Base-by-base conservation (phyloP, 2,797 vertebrate species). In the Periophthalmus magnuspinnatus region DNA sequence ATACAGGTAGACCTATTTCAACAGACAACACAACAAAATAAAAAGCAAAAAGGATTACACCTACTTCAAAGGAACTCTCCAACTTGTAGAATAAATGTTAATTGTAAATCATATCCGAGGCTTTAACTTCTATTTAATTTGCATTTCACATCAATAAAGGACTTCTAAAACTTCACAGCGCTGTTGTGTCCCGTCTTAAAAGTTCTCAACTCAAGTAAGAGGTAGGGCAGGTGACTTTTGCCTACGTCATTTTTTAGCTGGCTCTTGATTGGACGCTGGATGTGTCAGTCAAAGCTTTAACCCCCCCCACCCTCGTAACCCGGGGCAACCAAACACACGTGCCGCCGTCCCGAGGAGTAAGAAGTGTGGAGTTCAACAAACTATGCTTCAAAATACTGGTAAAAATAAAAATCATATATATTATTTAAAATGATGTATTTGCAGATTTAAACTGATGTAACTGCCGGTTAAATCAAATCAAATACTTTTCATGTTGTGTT, bases 281-380 rank as follows among this genome's bases (percentile, higher is more conserved):
- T 0, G 11, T 70, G 85, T 82, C 85, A 28, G 8, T 88, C 71
- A 74, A 16, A 0, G n/a, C n/a, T 3, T 2, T 5, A 5, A 1
- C n/a, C 11, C 38, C n/a, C 11, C 38, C 48, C 36, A 16, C 17
- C 22, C 6, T 6, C 48, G 91, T 93, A 69, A 87, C 91, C 70
- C 70, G 0, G 86, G 70, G 86, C 78, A 91, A 93, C 92, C 86
- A 75, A 81, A 81, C 82, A 78, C 1, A 63, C 1, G 19, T 0
- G 24, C 58, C 2, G 56, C 61, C 6, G 57, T 60, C 57, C 24
- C 2, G 16, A 5, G 5, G 8, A 34, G 17, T 2, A 5, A 2
- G 32, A 32, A 34, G 17, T 3, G 47, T 10, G 48, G 17, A 67
- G 32, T 68, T 1, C 63, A 64, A 72, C 55, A 34, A 34, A 21